phyloP scores from a whole-genome alignment of 2,888 invertebrate species.

The Synanthedon vespiformis region DNA sequence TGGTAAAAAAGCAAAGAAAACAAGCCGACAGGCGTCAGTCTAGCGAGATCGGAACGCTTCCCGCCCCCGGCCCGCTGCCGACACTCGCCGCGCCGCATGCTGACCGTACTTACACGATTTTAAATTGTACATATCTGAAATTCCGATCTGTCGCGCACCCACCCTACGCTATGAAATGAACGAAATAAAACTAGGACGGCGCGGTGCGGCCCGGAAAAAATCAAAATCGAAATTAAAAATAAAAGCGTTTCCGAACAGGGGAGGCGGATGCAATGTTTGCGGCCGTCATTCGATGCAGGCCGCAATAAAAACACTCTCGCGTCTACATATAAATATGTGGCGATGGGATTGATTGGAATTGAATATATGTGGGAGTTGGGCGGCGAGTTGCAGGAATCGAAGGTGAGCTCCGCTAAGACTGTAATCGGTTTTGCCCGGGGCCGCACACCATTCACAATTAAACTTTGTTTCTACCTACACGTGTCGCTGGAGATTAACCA shows the following conservation, averaged over 20 bases:
- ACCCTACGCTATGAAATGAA: conserved; percentile 70
- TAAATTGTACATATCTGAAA: conserved; percentile 72
- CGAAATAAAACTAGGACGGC: conserved; percentile 62
- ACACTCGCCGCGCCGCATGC: conserved; percentile 30
- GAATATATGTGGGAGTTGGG: conserved; percentile 54
- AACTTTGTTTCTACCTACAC: conserved; percentile 70
- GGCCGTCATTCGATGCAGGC: conserved; percentile 66
- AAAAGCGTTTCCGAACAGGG: conserved; percentile 57
- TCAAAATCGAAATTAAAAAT: conserved; percentile 70
- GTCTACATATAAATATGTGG: conserved; percentile 65
- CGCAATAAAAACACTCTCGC: conserved; percentile 62
- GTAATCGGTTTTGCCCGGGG: conserved; percentile 68
- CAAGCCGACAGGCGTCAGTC: conserved; percentile 70
- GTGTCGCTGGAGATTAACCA: conserved; percentile 68
- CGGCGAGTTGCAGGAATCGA: conserved; percentile 46
- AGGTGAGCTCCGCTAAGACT: conserved; percentile 67
- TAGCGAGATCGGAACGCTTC: conserved; percentile 42
- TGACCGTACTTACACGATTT: conserved; percentile 71
- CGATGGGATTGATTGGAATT: conserved; percentile 68
- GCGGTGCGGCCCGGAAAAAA: conserved; percentile 62
- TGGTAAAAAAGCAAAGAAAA: conserved; percentile 68
- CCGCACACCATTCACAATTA: conserved; percentile 58
- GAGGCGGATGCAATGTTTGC: conserved; percentile 65
- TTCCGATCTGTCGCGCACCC: conserved; percentile 70
- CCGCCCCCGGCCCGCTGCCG: conserved; percentile 28